phyloP scores from a whole-genome alignment of 2,113 vertebrate species.

The Callocephalon fimbriatum region DNA sequence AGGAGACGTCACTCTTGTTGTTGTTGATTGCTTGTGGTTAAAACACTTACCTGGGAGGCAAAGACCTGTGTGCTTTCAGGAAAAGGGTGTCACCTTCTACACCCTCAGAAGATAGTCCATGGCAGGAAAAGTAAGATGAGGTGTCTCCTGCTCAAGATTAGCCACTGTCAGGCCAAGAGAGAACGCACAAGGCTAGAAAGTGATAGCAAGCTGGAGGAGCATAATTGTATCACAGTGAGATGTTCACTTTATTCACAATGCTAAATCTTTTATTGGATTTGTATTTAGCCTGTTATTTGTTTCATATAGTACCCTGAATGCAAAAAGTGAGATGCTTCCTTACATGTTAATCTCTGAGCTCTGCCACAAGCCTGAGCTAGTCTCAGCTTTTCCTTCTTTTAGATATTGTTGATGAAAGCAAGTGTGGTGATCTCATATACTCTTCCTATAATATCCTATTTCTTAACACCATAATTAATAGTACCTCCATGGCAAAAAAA shows the following conservation, averaged over 20 bases:
- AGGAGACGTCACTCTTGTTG: background rate
- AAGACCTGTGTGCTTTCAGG: background rate
- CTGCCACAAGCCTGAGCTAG: background rate
- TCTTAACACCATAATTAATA: background rate
- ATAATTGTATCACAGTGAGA: background rate
- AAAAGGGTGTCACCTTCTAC: background rate
- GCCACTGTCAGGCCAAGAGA: background rate
- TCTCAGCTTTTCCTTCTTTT: background rate
- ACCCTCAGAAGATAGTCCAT: background rate
- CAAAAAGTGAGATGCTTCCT: fast-evolving
- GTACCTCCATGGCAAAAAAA: background rate
- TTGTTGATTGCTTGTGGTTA: background rate
- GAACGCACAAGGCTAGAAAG: background rate
- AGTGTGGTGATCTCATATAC: background rate
- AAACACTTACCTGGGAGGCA: background rate
- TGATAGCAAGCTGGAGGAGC: background rate
- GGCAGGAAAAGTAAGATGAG: background rate
- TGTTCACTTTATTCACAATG: background rate
- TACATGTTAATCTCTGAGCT: background rate
- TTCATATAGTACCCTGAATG: background rate
- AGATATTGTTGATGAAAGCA: background rate
- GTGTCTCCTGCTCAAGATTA: background rate
- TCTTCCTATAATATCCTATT: background rate
- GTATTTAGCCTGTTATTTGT: background rate
- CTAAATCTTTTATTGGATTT: background rate